Percentiles rank a stretch among this genome's conserved stretches.
Evolutionary conservation across 2,113 vertebrate genomes (phyloP).

Genomic region (Saccopteryx bilineata): DNA sequence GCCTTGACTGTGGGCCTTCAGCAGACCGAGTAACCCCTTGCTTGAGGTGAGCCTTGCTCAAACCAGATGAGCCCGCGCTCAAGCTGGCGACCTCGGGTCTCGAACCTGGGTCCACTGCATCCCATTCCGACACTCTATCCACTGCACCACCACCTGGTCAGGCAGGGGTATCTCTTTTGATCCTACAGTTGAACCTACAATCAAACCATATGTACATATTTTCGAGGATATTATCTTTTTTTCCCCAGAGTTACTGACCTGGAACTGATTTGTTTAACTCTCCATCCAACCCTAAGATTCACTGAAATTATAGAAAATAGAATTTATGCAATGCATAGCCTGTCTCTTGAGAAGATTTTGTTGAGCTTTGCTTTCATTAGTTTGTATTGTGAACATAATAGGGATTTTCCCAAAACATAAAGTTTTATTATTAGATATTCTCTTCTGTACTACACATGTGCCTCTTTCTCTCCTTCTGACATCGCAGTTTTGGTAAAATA

Average conservation of each 20-base stretch:
- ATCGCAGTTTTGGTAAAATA: slow-evolving; percentile 13
- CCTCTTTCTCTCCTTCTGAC: not conserved
- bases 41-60: too few relatives aligned
- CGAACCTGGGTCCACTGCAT: too few relatives aligned
- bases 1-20: too few relatives aligned
- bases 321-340: not conserved
- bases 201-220: not conserved
- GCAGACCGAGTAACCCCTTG: too few relatives aligned
- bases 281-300: not conserved
- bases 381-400: not conserved
- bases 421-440: not conserved
- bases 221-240: not conserved
- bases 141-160: too few relatives aligned
- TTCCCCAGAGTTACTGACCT: not conserved
- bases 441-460: not conserved
- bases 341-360: not conserved
- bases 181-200: not conserved
- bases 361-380: not conserved
- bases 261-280: not conserved
- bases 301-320: not conserved
- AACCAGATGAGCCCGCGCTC: too few relatives aligned
- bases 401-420: not conserved
- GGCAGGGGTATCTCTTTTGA: not conserved
- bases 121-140: too few relatives aligned
- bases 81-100: too few relatives aligned